Evolutionary conservation across 2,888 invertebrate genomes (phyloP).

Genomic region (Agrotis exclamationis): DNA sequence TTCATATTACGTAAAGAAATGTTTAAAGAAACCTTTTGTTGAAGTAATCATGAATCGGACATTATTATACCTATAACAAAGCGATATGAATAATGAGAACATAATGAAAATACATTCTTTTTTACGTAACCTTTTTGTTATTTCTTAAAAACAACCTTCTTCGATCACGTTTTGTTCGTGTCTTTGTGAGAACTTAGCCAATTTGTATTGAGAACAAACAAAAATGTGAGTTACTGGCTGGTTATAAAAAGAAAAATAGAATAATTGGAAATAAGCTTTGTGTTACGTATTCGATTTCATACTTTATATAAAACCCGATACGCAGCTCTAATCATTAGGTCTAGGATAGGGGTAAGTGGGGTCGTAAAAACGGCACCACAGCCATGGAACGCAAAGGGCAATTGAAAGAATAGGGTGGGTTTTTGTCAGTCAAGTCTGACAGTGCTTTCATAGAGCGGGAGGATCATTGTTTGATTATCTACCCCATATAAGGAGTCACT

Average conservation of each 20-base stretch:
- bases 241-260: neutral
- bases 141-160: neutral
- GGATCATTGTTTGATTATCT: no score
- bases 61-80: neutral
- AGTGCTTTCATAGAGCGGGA: no score
- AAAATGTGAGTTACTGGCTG: neutral
- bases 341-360: no score
- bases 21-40: slow-evolving; percentile 8
- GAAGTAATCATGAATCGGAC: slow-evolving; percentile 6
- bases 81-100: neutral
- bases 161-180: slow-evolving; percentile 1
- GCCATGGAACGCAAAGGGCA: no score
- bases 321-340: no score
- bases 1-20: slow-evolving; percentile 4
- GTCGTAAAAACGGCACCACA: no score
- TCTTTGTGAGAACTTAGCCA: neutral
- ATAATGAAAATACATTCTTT: neutral
- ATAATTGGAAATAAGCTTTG: neutral
- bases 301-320: neutral
- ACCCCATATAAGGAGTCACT: no score
- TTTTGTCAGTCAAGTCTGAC: no score
- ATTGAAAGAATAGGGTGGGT: no score
- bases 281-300: neutral
- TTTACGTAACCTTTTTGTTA: neutral
- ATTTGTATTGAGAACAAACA: neutral